Base-by-base conservation (phyloP, 1,140 invertebrate genomes). In the Copidosoma floridanum region DNA sequence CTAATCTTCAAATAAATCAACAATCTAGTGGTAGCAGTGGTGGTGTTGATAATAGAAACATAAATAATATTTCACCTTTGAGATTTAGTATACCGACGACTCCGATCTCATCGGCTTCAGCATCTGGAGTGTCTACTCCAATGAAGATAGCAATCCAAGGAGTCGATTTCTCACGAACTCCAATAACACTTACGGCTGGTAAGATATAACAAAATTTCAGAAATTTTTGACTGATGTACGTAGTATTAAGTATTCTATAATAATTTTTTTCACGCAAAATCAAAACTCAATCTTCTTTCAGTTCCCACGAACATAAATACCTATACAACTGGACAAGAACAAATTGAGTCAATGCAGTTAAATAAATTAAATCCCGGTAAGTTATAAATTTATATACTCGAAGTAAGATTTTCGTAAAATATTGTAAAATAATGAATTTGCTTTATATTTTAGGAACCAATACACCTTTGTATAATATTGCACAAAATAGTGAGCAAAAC, bases 101-200 rank as follows among this genome's bases (percentile, higher is more conserved):
- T n/a, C 51, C 65, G 4, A 56, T 64, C 48, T 46, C 66, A 54
- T 55, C 66, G 41, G 68, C 66, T 67, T 63, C 67, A 14, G 58
- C 57, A 6, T 57, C 65, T 62, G 8, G 53, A 16, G 52, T 44
- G 20, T n/a, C 63, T 6, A 46, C 43, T 11, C 53, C 63, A 4
- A 12, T 68, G 14, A 53, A 64, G n/a, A 14, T 40, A 1, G 41
- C 11, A 1, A 38, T 41, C 23, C 51, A 27, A 29, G 23, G 21
- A 20, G 0, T 32, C 7, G 43, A 48, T 14, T 60, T 53, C 4
- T 3, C 50, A 4, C 50, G 23, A 0, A 27, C 57, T 6, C 14
- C 57, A 12, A 2, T 60, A 14, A 18, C 50, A 2, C 23, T 53
- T 2, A n/a, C 48, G n/a, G 1, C 50, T 46, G 57, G 57, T 50